phyloP scores from a whole-genome alignment of 1,140 invertebrate genomes.

The Agraylea sexmaculata region DNA sequence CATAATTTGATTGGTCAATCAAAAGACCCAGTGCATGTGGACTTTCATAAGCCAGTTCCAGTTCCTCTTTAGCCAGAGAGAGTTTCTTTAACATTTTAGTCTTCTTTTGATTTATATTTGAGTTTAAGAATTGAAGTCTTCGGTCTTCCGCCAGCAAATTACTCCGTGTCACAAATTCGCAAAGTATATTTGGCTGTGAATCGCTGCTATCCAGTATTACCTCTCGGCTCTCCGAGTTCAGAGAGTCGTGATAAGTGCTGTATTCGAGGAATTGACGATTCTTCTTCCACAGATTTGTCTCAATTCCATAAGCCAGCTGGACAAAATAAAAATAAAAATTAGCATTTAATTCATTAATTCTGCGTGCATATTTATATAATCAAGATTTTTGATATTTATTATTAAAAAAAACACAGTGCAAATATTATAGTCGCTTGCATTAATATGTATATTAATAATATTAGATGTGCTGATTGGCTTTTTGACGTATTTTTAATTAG shows the following conservation, averaged over 20 bases:
- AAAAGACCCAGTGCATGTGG: constrained; percentile 16
- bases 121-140: constrained; percentile 16
- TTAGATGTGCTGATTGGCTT: too few relatives aligned
- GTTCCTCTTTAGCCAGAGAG: constrained; percentile 11
- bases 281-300: constrained; percentile 15
- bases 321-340: constrained; percentile 6
- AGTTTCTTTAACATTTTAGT: not conserved
- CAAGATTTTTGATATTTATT: too few relatives aligned
- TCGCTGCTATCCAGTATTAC: constrained; percentile 4
- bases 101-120: constrained; percentile 14
- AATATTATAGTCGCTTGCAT: too few relatives aligned
- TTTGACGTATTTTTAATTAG: too few relatives aligned
- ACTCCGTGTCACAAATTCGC: constrained; percentile 17
- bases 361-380: too few relatives aligned
- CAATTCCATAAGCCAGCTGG: constrained; percentile 8
- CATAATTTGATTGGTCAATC: constrained; percentile 29
- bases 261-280: constrained; percentile 4
- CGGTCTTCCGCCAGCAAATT: constrained; percentile 17
- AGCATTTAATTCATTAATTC: too few relatives aligned
- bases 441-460: too few relatives aligned
- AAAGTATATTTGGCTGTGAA: constrained; percentile 16
- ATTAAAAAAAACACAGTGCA: too few relatives aligned
- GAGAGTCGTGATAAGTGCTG: constrained; percentile 13
- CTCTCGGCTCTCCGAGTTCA: constrained; percentile 12
- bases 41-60: constrained; percentile 18